Conservation (phyloP, 2,888 invertebrate species). For the Deilephila porcellus region DNA sequence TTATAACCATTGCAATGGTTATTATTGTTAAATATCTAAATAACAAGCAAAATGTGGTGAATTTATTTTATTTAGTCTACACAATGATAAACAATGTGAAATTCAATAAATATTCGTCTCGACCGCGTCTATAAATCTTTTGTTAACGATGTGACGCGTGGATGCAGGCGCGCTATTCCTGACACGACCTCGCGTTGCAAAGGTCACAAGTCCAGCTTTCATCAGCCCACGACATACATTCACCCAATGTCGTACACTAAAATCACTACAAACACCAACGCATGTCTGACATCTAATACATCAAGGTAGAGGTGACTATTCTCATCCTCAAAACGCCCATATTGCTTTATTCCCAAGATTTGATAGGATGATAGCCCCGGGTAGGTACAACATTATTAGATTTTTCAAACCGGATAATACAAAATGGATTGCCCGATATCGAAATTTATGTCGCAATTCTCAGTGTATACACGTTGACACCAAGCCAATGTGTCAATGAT, state of each 20-base stretch:
- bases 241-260: neutral
- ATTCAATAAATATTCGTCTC: slow-evolving; percentile 31
- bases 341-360: too few species aligned
- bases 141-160: slow-evolving; percentile 26
- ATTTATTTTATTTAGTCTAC: slow-evolving; percentile 15
- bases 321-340: too few species aligned
- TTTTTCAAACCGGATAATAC: too few species aligned
- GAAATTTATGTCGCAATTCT: too few species aligned
- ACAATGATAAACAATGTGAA: neutral
- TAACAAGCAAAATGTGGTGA: neutral
- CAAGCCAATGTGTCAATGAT: too few species aligned
- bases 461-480: too few species aligned
- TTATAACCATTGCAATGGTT: neutral
- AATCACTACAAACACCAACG: too few species aligned
- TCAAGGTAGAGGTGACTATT: too few species aligned
- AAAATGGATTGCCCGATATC: too few species aligned
- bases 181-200: slow-evolving; percentile 50
- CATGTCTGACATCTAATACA: too few species aligned
- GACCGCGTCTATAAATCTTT: neutral
- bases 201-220: slow-evolving; percentile 54
- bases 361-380: too few species aligned
- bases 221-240: slow-evolving; percentile 38
- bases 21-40: neutral
- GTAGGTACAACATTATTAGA: too few species aligned
- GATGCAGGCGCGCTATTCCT: slow-evolving; percentile 45